Evolutionary conservation across 2,113 vertebrate genomes (phyloP).

Genomic region (Polypterus bichir): DNA sequence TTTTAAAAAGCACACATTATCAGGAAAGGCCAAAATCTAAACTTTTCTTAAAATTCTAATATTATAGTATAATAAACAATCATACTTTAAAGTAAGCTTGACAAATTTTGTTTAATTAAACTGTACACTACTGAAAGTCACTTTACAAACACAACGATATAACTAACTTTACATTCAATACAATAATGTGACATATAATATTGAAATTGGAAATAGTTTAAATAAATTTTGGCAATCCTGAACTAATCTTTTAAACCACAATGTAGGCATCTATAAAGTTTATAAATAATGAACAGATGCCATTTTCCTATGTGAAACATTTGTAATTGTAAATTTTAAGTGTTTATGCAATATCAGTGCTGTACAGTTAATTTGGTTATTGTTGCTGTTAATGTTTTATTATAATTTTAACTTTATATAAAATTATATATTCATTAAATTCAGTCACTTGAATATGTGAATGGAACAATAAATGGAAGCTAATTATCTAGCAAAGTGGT

Average conservation of each 20-base stretch:
- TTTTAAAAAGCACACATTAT: too few relatives aligned
- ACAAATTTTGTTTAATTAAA: too few relatives aligned
- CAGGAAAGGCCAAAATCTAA: too few relatives aligned
- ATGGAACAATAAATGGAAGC: slow-evolving; percentile 35
- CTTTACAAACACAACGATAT: too few relatives aligned
- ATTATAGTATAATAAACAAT: too few relatives aligned
- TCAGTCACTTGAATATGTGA: slow-evolving; percentile 39
- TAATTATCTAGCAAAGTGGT: slow-evolving; percentile 6
- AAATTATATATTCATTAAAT: slow-evolving; percentile 42
- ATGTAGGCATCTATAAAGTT: slow-evolving; percentile 19
- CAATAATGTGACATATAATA: too few relatives aligned
- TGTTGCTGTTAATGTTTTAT: slow-evolving; percentile 57
- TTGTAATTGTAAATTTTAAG: slow-evolving; percentile 15
- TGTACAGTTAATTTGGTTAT: slow-evolving; percentile 44
- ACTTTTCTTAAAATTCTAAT: too few relatives aligned
- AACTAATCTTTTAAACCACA: slow-evolving; percentile 7
- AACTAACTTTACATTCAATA: too few relatives aligned
- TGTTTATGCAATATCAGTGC: slow-evolving; percentile 38
- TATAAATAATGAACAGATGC: slow-evolving; percentile 31
- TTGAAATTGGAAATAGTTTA: too few relatives aligned
- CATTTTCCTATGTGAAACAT: slow-evolving; percentile 36
- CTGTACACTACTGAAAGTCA: too few relatives aligned
- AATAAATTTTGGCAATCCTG: too few relatives aligned
- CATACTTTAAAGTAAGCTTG: too few relatives aligned
- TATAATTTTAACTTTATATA: slow-evolving; percentile 56